phyloP scores from a whole-genome alignment of 2,888 invertebrate species.

The Oxytorus armatus region DNA sequence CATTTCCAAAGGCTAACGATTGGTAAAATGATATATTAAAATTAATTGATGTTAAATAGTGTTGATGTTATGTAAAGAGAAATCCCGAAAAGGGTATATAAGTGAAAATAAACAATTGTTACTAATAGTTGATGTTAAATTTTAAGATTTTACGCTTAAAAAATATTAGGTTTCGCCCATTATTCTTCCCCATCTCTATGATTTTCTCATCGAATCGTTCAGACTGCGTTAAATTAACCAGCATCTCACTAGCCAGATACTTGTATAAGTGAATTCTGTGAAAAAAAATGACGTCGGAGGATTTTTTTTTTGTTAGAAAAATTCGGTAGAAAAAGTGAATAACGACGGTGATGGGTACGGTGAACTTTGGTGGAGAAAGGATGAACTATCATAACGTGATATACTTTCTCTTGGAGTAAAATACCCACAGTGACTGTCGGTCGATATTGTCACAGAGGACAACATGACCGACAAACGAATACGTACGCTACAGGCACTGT shows the following conservation, averaged over 20 bases:
- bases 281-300: neutral
- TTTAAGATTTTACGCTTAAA: no score
- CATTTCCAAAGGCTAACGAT: no score
- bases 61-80: no score
- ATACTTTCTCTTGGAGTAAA: slow-evolving; percentile 67
- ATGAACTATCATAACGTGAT: slow-evolving; percentile 58
- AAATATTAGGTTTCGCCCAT: no score
- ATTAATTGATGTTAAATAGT: no score
- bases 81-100: no score
- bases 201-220: no score
- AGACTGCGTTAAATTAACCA: no score
- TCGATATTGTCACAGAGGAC: slow-evolving; percentile 17
- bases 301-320: slow-evolving; percentile 59
- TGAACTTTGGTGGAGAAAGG: slow-evolving; percentile 6
- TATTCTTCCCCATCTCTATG: no score
- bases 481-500: slow-evolving; percentile 62
- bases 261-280: slow-evolving; percentile 1
- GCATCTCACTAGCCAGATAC: slow-evolving; percentile 23
- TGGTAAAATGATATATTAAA: no score
- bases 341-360: neutral
- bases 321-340: slow-evolving; percentile 52
- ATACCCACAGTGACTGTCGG: slow-evolving; percentile 71
- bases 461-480: slow-evolving; percentile 63
- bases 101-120: no score
- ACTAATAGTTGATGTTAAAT: no score